These are phyloP conservation scores for Sarcophaga bullata DNA, from an alignment of 1,140 invertebrate species.

Conservation along the genomic window DNA sequence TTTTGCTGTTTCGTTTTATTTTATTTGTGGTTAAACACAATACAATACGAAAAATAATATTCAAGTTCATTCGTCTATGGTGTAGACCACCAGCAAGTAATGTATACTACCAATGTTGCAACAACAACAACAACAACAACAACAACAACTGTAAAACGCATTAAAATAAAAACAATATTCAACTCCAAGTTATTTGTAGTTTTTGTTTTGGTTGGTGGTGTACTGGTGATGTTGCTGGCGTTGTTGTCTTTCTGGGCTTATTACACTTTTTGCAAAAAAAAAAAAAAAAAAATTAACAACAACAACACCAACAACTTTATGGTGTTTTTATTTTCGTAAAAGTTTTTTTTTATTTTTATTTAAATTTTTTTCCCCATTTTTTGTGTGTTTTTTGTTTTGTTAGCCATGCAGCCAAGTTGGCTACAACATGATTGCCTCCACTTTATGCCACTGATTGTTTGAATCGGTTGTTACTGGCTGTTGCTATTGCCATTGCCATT, in stretches of 20 bases:
- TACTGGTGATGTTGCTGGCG: too few relatives aligned
- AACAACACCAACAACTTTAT: too few relatives aligned
- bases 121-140: neutral
- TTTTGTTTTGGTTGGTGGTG: too few relatives aligned
- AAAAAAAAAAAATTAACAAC: too few relatives aligned
- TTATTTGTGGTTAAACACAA: slow-evolving; percentile 34
- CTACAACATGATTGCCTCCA: neutral
- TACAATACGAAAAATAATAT: slow-evolving; percentile 35
- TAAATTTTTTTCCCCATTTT: too few relatives aligned
- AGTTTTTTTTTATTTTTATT: too few relatives aligned
- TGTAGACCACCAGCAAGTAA: slow-evolving; percentile 28
- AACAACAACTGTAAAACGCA: slow-evolving; percentile 18
- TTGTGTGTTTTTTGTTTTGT: neutral
- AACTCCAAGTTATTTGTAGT: too few relatives aligned
- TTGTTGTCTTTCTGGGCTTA: too few relatives aligned
- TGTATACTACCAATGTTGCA: neutral
- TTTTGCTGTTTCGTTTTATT: neutral
- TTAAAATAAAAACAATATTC: neutral
- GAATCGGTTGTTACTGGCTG: neutral
- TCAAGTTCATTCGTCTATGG: slow-evolving; percentile 36
- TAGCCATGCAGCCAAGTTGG: slow-evolving; percentile 6
- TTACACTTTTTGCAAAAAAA: too few relatives aligned
- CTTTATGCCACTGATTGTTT: neutral
- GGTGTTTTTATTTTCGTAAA: too few relatives aligned
- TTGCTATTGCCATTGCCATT: too few relatives aligned